phyloP scores from a whole-genome alignment of 2,797 vertebrate species.

The Agapornis canus region DNA sequence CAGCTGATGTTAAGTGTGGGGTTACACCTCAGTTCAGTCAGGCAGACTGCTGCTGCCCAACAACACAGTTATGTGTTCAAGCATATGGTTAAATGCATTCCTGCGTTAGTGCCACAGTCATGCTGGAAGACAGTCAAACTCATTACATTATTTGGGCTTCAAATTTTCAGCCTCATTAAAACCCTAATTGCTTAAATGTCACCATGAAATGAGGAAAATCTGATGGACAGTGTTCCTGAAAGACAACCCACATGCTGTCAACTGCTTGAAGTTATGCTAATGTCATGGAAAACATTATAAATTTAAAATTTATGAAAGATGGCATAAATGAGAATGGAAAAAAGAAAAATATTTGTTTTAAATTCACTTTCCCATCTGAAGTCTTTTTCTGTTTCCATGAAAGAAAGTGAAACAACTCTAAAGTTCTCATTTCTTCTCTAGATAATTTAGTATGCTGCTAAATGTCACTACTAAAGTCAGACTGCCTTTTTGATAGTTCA shows the following conservation, averaged over 20 bases:
- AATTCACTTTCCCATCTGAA: background rate
- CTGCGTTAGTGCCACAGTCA: background rate
- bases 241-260: background rate
- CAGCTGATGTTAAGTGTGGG: background rate
- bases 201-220: conserved; percentile 37
- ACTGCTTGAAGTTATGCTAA: background rate
- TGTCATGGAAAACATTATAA: background rate
- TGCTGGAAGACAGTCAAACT: conserved; percentile 30
- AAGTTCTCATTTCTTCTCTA: background rate
- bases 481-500: conserved; percentile 5
- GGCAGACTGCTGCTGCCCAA: background rate
- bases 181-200: conserved; percentile 35
- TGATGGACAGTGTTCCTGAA: background rate
- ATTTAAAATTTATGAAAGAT: background rate
- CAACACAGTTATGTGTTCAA: background rate
- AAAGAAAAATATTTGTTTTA: background rate
- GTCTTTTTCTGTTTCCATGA: background rate
- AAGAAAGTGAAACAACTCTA: background rate
- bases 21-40: background rate
- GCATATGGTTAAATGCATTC: conserved; percentile 6
- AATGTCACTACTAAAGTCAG: background rate
- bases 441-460: conserved; percentile 15
- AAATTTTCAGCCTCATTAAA: conserved; percentile 64
- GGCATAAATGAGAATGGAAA: background rate
- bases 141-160: conserved; percentile 22